phyloP scores from a whole-genome alignment of 92 coral and sea anemone species.

The Epizoanthus ramosus region DNA sequence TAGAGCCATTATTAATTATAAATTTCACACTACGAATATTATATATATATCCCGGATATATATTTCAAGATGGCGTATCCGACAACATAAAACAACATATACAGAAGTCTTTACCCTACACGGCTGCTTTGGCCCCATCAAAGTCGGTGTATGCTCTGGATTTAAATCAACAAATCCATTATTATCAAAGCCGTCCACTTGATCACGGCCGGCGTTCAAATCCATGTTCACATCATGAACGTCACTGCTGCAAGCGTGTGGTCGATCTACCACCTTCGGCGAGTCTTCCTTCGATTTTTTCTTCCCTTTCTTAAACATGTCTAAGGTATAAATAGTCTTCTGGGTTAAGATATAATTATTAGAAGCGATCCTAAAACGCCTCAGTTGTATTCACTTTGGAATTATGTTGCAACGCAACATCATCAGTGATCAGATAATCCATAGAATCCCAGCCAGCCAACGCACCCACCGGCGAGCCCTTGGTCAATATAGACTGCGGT shows the following conservation, averaged over 20 bases:
- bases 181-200: constrained; percentile 75
- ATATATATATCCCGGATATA: not conserved
- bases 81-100: not conserved
- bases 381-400: not conserved
- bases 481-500: constrained; percentile 19
- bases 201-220: constrained; percentile 34
- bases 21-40: too few relatives aligned
- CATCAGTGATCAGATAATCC: not conserved
- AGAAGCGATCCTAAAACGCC: not conserved
- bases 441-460: too few relatives aligned
- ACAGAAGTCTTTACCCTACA: constrained; percentile 60
- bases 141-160: constrained; percentile 60
- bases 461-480: constrained; percentile 1
- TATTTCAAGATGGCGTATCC: not conserved
- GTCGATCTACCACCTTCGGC: constrained; percentile 10
- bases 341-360: not conserved
- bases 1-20: too few relatives aligned
- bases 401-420: not conserved
- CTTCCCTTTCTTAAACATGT: constrained; percentile 79
- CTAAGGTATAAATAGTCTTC: not conserved
- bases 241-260: not conserved
- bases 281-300: constrained; percentile 61
- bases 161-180: constrained; percentile 82
- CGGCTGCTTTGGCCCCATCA: constrained; percentile 78
- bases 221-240: not conserved